These are phyloP conservation scores for Ophioninae sp. DNA, from an alignment of 2,888 invertebrate genomes.

Conservation along the genomic window DNA sequence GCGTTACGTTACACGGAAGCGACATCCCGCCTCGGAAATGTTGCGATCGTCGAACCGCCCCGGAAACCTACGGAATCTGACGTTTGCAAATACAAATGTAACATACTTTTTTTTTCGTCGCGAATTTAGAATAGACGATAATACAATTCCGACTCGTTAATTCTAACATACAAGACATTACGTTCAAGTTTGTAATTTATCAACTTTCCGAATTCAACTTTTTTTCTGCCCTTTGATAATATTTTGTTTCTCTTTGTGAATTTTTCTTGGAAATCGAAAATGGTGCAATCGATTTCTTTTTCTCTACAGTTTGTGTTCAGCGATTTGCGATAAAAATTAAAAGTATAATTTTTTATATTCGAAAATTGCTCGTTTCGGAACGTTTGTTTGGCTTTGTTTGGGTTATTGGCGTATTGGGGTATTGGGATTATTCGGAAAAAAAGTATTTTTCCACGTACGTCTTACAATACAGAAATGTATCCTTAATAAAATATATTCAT, in stretches of 20 bases:
- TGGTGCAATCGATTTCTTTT: too few species aligned
- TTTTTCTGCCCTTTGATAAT: not conserved
- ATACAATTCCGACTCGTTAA: not conserved
- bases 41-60: conserved; percentile 13
- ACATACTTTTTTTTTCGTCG: not conserved
- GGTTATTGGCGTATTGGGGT: too few species aligned
- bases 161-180: not conserved
- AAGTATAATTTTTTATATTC: too few species aligned
- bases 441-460: not conserved
- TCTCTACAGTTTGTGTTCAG: too few species aligned
- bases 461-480: too few species aligned
- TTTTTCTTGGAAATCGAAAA: too few species aligned
- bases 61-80: conserved; percentile 5
- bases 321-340: too few species aligned
- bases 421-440: too few species aligned
- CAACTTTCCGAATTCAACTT: not conserved
- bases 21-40: not conserved
- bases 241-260: not conserved
- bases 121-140: not conserved
- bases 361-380: too few species aligned
- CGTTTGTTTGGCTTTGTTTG: too few species aligned
- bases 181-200: too few species aligned
- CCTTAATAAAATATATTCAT: too few species aligned
- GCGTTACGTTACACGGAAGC: not conserved
- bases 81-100: conserved; percentile 2